These are phyloP conservation scores for Sebastes oblongus DNA, from an alignment of 2,797 vertebrate species.

Conservation along the genomic window DNA sequence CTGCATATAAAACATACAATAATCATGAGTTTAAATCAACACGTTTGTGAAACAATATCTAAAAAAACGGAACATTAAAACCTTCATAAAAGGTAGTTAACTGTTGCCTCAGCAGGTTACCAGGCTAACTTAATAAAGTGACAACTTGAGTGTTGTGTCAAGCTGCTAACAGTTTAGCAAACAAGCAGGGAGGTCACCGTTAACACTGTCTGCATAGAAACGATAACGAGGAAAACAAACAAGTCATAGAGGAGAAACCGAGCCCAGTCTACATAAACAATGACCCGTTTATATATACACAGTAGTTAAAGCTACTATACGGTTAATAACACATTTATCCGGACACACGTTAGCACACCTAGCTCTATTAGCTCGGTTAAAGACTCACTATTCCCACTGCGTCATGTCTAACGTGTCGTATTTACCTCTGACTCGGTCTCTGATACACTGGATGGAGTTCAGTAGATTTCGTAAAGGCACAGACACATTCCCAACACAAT, in stretches of 20 bases:
- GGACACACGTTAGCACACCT: neutral
- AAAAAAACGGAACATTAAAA: neutral
- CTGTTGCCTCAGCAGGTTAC: too few relatives aligned
- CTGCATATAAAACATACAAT: neutral
- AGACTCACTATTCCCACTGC: neutral
- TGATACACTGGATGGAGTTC: slow-evolving; percentile 74
- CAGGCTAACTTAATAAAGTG: neutral
- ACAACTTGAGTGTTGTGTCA: neutral
- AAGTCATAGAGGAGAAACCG: too few relatives aligned
- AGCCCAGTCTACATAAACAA: too few relatives aligned
- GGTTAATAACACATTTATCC: neutral
- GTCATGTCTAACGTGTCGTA: too few relatives aligned
- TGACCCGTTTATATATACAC: too few relatives aligned
- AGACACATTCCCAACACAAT: slow-evolving; percentile 35
- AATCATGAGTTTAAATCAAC: neutral
- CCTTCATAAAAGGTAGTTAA: neutral
- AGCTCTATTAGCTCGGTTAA: neutral
- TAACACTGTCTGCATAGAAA: too few relatives aligned
- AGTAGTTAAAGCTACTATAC: neutral
- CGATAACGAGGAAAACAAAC: too few relatives aligned
- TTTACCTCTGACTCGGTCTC: slow-evolving; percentile 79
- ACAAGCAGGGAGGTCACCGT: too few relatives aligned
- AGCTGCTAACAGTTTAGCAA: neutral
- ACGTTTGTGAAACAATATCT: neutral
- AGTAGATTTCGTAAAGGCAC: slow-evolving; percentile 73